A percentile compares a stretch with the other conserved stretches of the same genome.
phyloP scores from a whole-genome alignment of 2,888 invertebrate genomes.

The Mycalesis mineus region DNA sequence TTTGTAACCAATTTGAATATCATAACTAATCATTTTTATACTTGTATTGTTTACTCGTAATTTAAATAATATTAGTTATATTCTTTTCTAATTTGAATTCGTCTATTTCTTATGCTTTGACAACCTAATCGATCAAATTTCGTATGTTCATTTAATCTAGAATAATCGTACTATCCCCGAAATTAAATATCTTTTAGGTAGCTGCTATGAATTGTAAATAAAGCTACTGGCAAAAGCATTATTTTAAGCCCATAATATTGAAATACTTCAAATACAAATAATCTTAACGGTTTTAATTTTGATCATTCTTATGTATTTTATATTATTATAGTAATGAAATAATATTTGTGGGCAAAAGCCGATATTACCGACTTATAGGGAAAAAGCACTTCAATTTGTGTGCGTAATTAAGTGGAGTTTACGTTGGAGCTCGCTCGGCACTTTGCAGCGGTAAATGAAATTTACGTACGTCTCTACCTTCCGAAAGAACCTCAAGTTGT shows the following conservation, averaged over 20 bases:
- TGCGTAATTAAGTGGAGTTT: conserved; percentile 77
- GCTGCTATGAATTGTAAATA: too few relatives aligned
- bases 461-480: conserved; percentile 73
- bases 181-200: too few relatives aligned
- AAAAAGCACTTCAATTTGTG: conserved; percentile 75
- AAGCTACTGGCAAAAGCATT: background rate
- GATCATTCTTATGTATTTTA: background rate
- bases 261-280: background rate
- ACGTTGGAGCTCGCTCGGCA: conserved; percentile 70
- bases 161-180: too few relatives aligned
- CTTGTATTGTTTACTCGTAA: too few relatives aligned
- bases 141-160: too few relatives aligned
- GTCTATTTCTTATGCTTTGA: too few relatives aligned
- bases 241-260: background rate
- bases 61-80: too few relatives aligned
- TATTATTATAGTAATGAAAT: background rate
- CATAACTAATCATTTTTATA: too few relatives aligned
- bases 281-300: background rate
- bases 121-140: too few relatives aligned
- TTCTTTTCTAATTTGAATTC: too few relatives aligned
- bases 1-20: too few relatives aligned
- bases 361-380: conserved; percentile 65
- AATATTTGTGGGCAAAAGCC: conserved; percentile 58
- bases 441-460: conserved; percentile 75
- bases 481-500: conserved; percentile 54